Conservation (phyloP, 1,140 invertebrate species). For the Heliconius congener region DNA sequence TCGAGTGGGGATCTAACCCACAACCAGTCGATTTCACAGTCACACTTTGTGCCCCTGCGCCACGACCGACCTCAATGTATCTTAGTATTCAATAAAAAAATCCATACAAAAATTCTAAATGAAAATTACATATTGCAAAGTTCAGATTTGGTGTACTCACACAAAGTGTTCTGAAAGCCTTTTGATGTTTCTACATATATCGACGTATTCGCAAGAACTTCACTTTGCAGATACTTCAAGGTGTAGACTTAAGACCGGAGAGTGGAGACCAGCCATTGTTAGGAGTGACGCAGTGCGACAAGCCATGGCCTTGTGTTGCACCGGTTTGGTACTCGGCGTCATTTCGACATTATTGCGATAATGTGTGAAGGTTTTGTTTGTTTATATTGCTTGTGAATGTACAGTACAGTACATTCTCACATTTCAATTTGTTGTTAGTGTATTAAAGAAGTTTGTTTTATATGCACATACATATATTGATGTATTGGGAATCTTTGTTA, state of each 20-base stretch:
- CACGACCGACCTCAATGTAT: neutral
- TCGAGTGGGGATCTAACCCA: no score
- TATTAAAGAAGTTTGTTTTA: neutral
- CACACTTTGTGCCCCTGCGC: no score
- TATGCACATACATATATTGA: neutral
- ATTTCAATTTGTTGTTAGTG: neutral
- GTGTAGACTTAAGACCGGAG: neutral
- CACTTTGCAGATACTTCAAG: constrained; percentile 4
- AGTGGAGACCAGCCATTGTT: constrained; percentile 29
- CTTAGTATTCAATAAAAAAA: neutral
- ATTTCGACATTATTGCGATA: constrained; percentile 8
- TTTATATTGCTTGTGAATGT: neutral
- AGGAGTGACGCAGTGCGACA: constrained; percentile 40
- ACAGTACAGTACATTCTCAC: neutral
- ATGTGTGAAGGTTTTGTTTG: constrained; percentile 3
- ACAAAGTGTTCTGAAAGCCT: neutral
- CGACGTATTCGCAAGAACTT: neutral
- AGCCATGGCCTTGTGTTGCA: constrained; percentile 37
- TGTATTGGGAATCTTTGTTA: no score
- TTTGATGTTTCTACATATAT: neutral
- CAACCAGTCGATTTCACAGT: no score
- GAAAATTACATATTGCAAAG: neutral
- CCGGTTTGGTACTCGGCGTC: constrained; percentile 2
- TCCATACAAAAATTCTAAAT: neutral
- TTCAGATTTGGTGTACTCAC: neutral